Evolutionary conservation across 2,888 invertebrate species (phyloP).

Genomic region (Nemurella pictetii): DNA sequence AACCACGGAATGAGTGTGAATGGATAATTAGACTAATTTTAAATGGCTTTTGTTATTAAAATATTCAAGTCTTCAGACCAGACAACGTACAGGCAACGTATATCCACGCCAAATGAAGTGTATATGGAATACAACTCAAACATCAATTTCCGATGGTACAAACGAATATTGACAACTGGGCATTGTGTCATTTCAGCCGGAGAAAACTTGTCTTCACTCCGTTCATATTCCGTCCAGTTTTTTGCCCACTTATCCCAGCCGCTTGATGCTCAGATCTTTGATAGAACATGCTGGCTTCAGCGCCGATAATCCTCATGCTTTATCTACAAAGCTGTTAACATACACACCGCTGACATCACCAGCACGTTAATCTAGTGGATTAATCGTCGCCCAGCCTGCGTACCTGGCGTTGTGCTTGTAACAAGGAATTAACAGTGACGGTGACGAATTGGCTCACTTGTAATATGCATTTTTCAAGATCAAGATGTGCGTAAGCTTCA

Average conservation of each 20-base stretch:
- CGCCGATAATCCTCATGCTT: conserved; percentile 9
- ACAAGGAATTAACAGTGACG: neutral
- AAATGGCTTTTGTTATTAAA: too few species aligned
- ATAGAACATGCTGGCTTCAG: conserved; percentile 10
- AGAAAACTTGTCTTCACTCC: neutral
- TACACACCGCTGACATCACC: neutral
- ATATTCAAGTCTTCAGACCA: too few species aligned
- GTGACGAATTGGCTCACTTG: neutral
- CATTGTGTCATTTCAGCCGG: neutral
- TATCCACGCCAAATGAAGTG: too few species aligned
- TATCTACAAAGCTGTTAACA: neutral
- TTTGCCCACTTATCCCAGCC: neutral
- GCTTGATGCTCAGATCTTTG: conserved; percentile 6
- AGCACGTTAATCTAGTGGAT: neutral
- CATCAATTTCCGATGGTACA: too few species aligned
- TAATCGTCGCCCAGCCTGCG: neutral
- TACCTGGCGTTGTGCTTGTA: neutral
- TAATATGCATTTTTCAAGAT: neutral
- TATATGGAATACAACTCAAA: too few species aligned
- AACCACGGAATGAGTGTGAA: too few species aligned
- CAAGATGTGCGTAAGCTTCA: neutral
- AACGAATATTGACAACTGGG: too few species aligned
- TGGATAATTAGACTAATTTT: neutral
- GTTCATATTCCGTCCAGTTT: neutral
- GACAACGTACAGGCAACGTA: too few species aligned